Base-by-base conservation (phyloP, 2,113 vertebrate genomes). In the Istiophorus platypterus region DNA sequence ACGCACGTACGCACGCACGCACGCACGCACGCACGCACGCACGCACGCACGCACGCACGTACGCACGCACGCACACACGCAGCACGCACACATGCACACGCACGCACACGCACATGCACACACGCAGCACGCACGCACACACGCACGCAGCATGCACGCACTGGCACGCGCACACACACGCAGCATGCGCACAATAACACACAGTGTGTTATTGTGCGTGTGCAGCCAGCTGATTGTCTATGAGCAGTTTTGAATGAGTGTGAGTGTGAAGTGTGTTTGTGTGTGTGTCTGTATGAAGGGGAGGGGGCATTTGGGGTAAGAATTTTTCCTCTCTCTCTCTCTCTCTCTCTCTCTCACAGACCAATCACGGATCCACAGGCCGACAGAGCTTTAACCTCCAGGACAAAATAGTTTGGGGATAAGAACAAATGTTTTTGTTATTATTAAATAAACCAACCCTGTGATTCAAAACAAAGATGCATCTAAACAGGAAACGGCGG, bases 331-430 rank as follows among this genome's bases (percentile, higher is more conserved):
- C 41, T 49, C 10, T 8, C 18, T 49, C 17, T 49, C 47, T 41
- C 61, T 72, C 51, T n/a, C 41, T 12, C 58, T 85, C 69, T n/a
- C 69, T 76, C 64, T 85, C 34, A 73, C 34, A 75, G 88, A 52
- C 51, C 71, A 61, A 82, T 84, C 78, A 73, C 29, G 79, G 45
- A 51, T 15, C 56, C 71, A 49, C 70, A 78, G 27, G 11, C 41
- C 12, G 41, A 13, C 14, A 13, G 41, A 42, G 45, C 62, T 26
- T 62, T 2, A 39, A 42, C 7, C 15, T 31, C 6, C 29, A 4
- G 10, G 37, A 39, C 9, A 9, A 39, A 39, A 39, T 39, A 7
- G 8, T 39, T 39, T 7, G 2, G 37, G 31, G n/a, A n/a, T n/a
- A n/a, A n/a, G n/a, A n/a, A n/a, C n/a, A n/a, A n/a, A n/a, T n/a